Evolutionary conservation across 2,113 vertebrate species (phyloP), one percentile per base, ranked within the genome.

Genomic region (Hassar affinis): DNA sequence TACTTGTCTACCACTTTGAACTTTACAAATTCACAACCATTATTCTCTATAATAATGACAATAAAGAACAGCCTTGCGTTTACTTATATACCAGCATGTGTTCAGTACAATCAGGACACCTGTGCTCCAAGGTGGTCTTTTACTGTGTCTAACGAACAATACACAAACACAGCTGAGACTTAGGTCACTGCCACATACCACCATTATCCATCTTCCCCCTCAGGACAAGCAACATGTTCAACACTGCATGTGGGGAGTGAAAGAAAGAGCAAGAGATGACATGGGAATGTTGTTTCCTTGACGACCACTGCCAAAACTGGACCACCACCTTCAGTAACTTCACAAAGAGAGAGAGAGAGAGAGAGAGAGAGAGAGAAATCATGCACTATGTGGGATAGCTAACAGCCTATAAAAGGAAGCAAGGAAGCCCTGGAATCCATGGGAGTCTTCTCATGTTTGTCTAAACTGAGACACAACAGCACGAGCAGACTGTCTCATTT

Each of bases 361-460:
- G 61, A n/a, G 54, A 74, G 47, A 42, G 2, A 42, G 38, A 42
- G 6, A 3, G 38, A 45, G 61, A n/a, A 59, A 62, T 77, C 15
- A 57, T 64, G 42, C 42, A 77, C 64, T 54, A 80, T 25, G 27
- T 71, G 30, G 52, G 25, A 71, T 82, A 85, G 81, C 80, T 82
- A 87, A 57, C 72, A 91, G 87, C n/a, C 93, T 92, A 93, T 93
- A 92, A 92, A 93, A 93, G 92, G 92, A 91, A 92, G 86, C 61
- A 69, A 87, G 82, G 87, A 77, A 75, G 84, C 83, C 69, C 56
- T 84, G 78, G 79, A 84, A 88, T 75, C 80, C 69, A 45, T 84
- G 86, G 69, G 82, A 77, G 81, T 69, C 85, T 47, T 84, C 87
- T 85, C 89, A 91, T 91, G 90, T 78, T 87, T 90, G 86, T 86